Base-by-base conservation (phyloP, 2,888 invertebrate species). In the Nemurella pictetii region DNA sequence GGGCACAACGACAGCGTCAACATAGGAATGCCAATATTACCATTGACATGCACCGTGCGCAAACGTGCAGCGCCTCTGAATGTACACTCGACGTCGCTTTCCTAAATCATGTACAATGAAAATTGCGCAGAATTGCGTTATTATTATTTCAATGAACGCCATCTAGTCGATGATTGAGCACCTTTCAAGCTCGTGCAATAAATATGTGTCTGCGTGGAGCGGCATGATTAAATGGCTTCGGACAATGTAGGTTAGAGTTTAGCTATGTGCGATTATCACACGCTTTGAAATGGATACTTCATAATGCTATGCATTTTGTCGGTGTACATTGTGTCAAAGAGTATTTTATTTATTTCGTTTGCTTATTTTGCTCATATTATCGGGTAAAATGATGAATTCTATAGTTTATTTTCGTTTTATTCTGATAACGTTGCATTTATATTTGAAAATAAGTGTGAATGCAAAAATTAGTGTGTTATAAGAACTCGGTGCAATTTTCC, bases 21-120 rank as follows among this genome's bases (percentile, higher is more conserved):
- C 55, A 55, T 3, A 55, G 75, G 75, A 75, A 75, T 75, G 75
- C 75, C 75, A 75, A 75, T 75, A 75, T 75, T 75, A 75, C 28
- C 26, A 26, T 28, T 26, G 26, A 75, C 28, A 28, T 27, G 27
- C 26, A 75, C 7, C 9, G 75, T 75, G 2, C 28, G 28, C 25
- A 27, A 75, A 75, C 75, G 75, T 75, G 75, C 75, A 25, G 3
- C 9, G 75, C 75, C 12, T 75, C 5, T 75, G 25, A 4, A 75
- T n/a, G 26, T 75, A 9, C 75, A 75, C 75, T 75, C 27, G 27
- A 25, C 27, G n/a, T n/a, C n/a, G 27, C 75, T 75, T 75, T 75
- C 27, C 15, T 75, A 28, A 75, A 75, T 75, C 75, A 75, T 75
- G 55, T 20, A 55, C 55, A 27, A 75, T 75, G 26, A 75, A 75